phyloP scores from a whole-genome alignment of 2,888 invertebrate genomes.

The Pseudococcus viburni region DNA sequence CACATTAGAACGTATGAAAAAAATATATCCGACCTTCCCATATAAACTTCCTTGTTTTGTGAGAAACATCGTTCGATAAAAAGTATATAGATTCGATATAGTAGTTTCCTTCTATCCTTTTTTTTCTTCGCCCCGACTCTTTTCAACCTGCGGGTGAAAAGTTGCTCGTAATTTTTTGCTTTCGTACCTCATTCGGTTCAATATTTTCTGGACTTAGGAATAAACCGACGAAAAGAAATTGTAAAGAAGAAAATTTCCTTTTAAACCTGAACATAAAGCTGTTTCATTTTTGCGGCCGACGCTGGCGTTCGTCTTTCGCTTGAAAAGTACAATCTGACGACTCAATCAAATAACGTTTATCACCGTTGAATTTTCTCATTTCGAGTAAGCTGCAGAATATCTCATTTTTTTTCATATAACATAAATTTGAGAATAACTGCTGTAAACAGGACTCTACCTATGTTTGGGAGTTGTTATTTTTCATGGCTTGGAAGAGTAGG shows the following conservation, averaged over 20 bases:
- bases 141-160: conserved; percentile 40
- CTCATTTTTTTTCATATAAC: not conserved
- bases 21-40: conserved; percentile 7
- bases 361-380: conserved; percentile 25
- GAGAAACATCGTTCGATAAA: conserved; percentile 36
- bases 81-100: conserved; percentile 43
- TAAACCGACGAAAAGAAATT: conserved; percentile 2
- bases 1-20: conserved; percentile 13
- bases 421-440: not conserved
- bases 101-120: not conserved
- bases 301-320: not conserved
- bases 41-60: conserved; percentile 20
- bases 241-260: not conserved
- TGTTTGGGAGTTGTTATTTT: no score
- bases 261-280: not conserved
- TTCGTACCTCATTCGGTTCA: conserved; percentile 18
- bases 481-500: no score
- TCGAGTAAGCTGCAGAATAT: not conserved
- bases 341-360: conserved; percentile 50
- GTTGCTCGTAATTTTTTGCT: conserved; percentile 35
- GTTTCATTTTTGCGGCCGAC: not conserved
- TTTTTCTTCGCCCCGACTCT: not conserved
- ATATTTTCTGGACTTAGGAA: conserved; percentile 44
- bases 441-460: no score
- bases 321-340: conserved; percentile 35